Percentiles rank a stretch among this genome's conserved stretches.
Evolutionary conservation across 2,888 invertebrate genomes (phyloP).

Genomic region (Bedellia somnulentella): DNA sequence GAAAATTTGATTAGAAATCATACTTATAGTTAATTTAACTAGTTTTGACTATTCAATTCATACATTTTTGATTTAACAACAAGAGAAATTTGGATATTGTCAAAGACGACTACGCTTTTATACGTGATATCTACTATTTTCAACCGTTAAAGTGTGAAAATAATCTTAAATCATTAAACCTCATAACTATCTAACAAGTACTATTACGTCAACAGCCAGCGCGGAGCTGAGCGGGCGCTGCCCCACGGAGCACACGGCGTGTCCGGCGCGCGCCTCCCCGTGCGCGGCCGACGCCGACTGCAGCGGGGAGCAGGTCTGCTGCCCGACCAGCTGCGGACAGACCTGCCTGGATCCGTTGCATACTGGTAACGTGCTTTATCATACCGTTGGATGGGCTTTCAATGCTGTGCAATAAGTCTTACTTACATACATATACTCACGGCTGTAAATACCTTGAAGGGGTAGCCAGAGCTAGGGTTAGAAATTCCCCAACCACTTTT

Average conservation of each 20-base stretch:
- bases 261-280: conserved; percentile 62
- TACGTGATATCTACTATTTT: background rate
- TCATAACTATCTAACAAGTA: background rate
- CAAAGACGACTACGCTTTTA: too few relatives aligned
- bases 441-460: too few relatives aligned
- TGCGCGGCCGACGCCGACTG: conserved; percentile 66
- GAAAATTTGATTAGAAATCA: too few relatives aligned
- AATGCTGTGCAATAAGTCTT: background rate
- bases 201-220: too few relatives aligned
- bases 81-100: too few relatives aligned
- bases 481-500: too few relatives aligned
- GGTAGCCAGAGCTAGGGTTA: too few relatives aligned
- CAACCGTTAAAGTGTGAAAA: background rate
- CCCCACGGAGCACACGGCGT: conserved; percentile 36
- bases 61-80: background rate
- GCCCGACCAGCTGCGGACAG: conserved; percentile 67
- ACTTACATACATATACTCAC: too few relatives aligned
- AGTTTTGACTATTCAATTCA: background rate
- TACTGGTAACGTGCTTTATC: conserved; percentile 46
- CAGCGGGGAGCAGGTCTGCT: conserved; percentile 65
- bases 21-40: too few relatives aligned
- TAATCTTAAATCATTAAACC: background rate
- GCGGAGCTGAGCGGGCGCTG: conserved; percentile 49
- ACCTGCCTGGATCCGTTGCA: conserved; percentile 63
- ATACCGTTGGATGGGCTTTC: background rate